Base-by-base conservation (phyloP, 1,140 invertebrate genomes). In the Drosophila ironensis region DNA sequence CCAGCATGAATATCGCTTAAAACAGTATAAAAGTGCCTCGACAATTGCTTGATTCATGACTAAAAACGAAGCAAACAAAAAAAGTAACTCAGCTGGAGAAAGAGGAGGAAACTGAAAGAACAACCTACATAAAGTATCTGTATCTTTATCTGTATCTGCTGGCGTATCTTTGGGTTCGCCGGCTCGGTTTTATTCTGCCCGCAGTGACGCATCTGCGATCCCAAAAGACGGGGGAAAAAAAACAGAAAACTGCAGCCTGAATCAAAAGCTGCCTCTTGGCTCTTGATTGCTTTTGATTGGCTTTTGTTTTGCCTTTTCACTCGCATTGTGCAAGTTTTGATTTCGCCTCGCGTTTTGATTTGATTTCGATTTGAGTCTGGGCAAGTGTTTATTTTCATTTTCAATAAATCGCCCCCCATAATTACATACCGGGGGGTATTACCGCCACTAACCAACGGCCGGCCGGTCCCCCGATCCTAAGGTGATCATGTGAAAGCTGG, bases 31-130 rank as follows among this genome's bases (percentile, higher is more conserved):
- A 75, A 52, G 67, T 69, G 60, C 67, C 60, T 59, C 48, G 61
- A 74, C 75, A 80, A 80, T 80, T 80, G 71, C 68, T 71, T 71
- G 67, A 71, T 71, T 71, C 66, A 69, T 70, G 64, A 33, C 64
- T 42, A 44, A 69, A 69, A 28, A 19, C 3, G n/a, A n/a, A n/a
- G n/a, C n/a, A n/a, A n/a, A n/a, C n/a, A n/a, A n/a, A n/a, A n/a
- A n/a, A n/a, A n/a, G n/a, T n/a, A n/a, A n/a, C n/a, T n/a, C 11
- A 42, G 20, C 24, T 66, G 63, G 50, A 33, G 40, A 69, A 69
- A 20, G 51, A 47, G 44, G 48, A 54, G 44, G 48, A 67, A 33
- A 30, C 50, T 17, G 25, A 53, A 68, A 42, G 50, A 59, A 69
- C 63, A 59, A 69, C 66, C 66, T 70, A 59, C 66, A 59, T 69